A percentile compares a stretch with the other conserved stretches of the same genome.
These are phyloP conservation scores for Cyprinodon diabolis DNA, from an alignment of 2,797 vertebrate species.

Conservation along the genomic window DNA sequence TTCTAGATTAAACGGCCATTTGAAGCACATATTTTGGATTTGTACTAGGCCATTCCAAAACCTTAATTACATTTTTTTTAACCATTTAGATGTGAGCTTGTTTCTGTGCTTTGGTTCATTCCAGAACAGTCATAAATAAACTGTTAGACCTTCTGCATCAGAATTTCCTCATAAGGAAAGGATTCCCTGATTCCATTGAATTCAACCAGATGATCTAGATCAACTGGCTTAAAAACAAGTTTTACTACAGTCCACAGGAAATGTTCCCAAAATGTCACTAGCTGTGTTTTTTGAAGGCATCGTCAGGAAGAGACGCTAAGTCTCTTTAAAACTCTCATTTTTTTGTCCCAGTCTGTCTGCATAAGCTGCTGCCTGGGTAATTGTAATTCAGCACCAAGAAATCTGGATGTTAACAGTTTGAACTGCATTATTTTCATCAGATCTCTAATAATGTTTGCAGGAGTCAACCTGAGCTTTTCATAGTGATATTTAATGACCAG, in stretches of 20 bases:
- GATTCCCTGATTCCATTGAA: neutral
- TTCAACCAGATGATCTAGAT: neutral
- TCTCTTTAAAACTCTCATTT: constrained; percentile 2
- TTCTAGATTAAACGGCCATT: neutral
- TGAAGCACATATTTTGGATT: neutral
- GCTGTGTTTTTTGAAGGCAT: constrained; percentile 33
- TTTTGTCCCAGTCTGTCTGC: constrained; percentile 15
- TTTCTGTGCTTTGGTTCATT: neutral
- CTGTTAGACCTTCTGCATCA: neutral
- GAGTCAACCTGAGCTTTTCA: constrained; percentile 14
- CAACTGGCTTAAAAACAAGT: too few relatives aligned
- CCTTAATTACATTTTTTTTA: neutral
- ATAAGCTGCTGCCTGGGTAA: constrained; percentile 5
- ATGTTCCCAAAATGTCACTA: neutral
- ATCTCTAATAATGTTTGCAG: neutral
- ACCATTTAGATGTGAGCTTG: neutral
- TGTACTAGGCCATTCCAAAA: neutral
- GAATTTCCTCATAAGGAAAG: neutral
- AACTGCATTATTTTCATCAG: neutral
- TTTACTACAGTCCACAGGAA: neutral
- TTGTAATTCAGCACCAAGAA: constrained; percentile 7
- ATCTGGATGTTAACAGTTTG: constrained; percentile 14
- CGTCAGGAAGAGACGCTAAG: constrained; percentile 14
- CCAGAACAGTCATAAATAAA: neutral
- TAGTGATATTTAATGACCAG: constrained; percentile 3